Percentiles rank a stretch among this genome's conserved stretches.
Evolutionary conservation across 2,113 vertebrate species (phyloP).

Genomic region (Panurus biarmicus): DNA sequence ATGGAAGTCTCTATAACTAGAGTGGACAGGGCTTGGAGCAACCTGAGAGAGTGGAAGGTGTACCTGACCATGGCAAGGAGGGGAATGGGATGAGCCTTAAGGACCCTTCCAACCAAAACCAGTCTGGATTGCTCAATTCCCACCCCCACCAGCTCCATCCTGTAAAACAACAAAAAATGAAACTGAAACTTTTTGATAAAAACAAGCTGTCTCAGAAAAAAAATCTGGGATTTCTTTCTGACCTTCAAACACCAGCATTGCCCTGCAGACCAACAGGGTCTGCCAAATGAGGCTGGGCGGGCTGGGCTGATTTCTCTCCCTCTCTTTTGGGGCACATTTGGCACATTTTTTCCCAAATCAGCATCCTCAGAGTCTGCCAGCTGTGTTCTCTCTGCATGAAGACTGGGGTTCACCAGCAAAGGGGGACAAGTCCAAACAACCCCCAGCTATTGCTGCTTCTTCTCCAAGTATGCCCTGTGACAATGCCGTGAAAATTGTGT

Average conservation of each 20-base stretch:
- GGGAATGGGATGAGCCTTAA: accelerated
- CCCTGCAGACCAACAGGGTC: neutral
- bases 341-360: neutral
- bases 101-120: neutral
- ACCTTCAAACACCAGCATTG: neutral
- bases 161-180: accelerated
- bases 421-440: accelerated
- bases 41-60: neutral
- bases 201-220: neutral
- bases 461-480: neutral
- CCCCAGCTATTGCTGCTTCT: neutral
- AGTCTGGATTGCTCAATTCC: neutral
- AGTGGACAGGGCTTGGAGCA: neutral
- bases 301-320: neutral
- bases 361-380: neutral
- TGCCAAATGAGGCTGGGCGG: neutral
- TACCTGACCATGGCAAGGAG: neutral
- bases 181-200: neutral
- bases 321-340: neutral
- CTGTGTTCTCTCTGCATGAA: neutral
- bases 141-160: neutral
- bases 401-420: neutral
- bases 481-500: neutral
- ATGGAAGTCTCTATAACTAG: no score
- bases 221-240: neutral